These are phyloP conservation scores for Agrotis exclamationis DNA, from an alignment of 2,888 invertebrate species.

Conservation along the genomic window DNA sequence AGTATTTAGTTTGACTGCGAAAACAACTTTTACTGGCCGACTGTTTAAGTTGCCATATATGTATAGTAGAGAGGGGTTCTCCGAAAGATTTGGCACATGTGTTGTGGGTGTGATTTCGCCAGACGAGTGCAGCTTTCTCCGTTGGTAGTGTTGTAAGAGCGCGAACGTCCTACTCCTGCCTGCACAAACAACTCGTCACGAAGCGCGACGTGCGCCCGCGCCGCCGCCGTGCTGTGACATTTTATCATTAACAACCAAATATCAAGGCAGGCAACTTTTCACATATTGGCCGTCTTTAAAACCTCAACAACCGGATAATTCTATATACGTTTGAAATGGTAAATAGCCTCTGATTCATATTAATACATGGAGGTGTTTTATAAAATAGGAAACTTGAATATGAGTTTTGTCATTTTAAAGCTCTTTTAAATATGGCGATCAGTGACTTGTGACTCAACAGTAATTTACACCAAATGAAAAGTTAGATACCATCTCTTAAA, in stretches of 20 bases:
- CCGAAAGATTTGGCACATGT: constrained; percentile 86
- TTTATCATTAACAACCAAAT: constrained; percentile 81
- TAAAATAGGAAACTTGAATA: constrained; percentile 86
- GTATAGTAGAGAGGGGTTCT: constrained; percentile 75
- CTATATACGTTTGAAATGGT: constrained; percentile 74
- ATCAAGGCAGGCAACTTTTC: constrained; percentile 85
- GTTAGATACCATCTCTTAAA: constrained; percentile 39
- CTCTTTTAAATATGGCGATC: constrained; percentile 59
- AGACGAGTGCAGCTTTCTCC: constrained; percentile 87
- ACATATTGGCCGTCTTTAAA: constrained; percentile 70
- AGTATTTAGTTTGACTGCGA: constrained; percentile 65
- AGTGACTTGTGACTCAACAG: constrained; percentile 68
- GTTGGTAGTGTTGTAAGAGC: constrained; percentile 82
- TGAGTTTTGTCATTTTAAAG: constrained; percentile 68
- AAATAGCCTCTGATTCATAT: constrained; percentile 81
- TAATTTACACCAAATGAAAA: constrained; percentile 53
- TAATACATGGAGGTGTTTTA: constrained; percentile 77
- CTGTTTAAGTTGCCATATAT: constrained; percentile 77
- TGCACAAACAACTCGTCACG: constrained; percentile 52
- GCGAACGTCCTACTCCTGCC: constrained; percentile 64
- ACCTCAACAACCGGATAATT: constrained; percentile 72
- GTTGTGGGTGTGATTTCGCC: constrained; percentile 90
- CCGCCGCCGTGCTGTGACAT: constrained; percentile 75
- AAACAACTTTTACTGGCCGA: constrained; percentile 85
- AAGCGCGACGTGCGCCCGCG: constrained; percentile 31